These are phyloP conservation scores for Nephrotoma guestfalica DNA, from an alignment of 2,888 invertebrate genomes.

Conservation along the genomic window DNA sequence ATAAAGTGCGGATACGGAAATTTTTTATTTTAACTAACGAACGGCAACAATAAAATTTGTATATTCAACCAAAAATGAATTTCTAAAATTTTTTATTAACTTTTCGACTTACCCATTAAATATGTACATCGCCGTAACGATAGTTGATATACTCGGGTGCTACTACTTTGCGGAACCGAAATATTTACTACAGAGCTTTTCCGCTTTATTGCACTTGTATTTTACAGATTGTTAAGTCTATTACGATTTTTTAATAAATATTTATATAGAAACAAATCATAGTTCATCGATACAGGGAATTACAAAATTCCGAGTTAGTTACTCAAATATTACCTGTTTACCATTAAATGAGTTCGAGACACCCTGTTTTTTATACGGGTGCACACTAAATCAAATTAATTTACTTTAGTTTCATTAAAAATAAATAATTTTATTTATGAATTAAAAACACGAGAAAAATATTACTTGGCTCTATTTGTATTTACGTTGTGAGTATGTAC, in stretches of 20 bases:
- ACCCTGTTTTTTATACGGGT: not conserved
- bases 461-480: not conserved
- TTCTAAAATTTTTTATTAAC: not conserved
- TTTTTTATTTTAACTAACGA: not conserved
- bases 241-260: not conserved
- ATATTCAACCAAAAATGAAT: too few relatives aligned
- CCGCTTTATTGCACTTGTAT: not conserved
- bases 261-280: not conserved
- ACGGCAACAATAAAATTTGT: not conserved
- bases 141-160: not conserved
- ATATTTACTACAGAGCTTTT: not conserved
- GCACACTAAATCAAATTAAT: not conserved
- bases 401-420: not conserved
- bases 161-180: not conserved
- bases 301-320: not conserved
- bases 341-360: not conserved
- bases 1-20: not conserved
- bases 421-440: not conserved
- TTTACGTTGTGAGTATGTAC: not conserved
- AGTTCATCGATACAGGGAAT: not conserved
- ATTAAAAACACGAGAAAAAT: not conserved
- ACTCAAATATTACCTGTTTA: not conserved
- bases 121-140: not conserved
- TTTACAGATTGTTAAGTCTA: not conserved
- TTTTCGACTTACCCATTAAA: not conserved